Conservation (phyloP, 2,888 invertebrate species). For the Sisyra terminalis region DNA sequence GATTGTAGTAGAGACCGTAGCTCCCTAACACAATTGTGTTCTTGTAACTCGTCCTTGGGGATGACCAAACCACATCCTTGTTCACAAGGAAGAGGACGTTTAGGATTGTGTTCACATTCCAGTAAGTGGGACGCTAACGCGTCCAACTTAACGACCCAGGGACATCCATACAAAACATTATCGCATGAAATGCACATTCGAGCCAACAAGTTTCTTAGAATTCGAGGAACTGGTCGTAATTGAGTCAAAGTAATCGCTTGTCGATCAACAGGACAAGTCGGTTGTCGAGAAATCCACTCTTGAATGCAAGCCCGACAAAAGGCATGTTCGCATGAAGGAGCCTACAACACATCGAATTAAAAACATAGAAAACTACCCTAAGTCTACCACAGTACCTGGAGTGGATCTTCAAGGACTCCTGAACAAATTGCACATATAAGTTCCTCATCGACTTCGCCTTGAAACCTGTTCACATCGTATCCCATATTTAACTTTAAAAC, state of each 20-base stretch:
- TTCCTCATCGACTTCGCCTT: conserved; percentile 94
- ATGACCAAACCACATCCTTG: conserved; percentile 87
- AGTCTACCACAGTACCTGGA: conserved; percentile 50
- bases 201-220: conserved; percentile 78
- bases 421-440: conserved; percentile 92
- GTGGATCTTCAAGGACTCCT: conserved; percentile 84
- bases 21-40: conserved; percentile 88
- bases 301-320: conserved; percentile 89
- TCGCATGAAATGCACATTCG: conserved; percentile 83
- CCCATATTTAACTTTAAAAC: conserved; percentile 48
- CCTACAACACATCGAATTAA: conserved; percentile 34
- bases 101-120: conserved; percentile 90
- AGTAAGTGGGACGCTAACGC: conserved; percentile 67
- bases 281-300: conserved; percentile 88
- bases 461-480: conserved; percentile 85
- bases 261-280: conserved; percentile 88
- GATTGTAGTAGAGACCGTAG: conserved; percentile 67
- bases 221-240: conserved; percentile 81
- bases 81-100: conserved; percentile 83
- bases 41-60: conserved; percentile 86
- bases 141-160: conserved; percentile 72
- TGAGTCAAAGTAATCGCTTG: conserved; percentile 80
- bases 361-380: conserved; percentile 8
- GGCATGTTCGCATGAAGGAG: conserved; percentile 90
- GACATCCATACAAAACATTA: conserved; percentile 78